These are phyloP conservation scores for Hippopotamus amphibius DNA, from an alignment of 2,113 vertebrate species.

Conservation along the genomic window DNA sequence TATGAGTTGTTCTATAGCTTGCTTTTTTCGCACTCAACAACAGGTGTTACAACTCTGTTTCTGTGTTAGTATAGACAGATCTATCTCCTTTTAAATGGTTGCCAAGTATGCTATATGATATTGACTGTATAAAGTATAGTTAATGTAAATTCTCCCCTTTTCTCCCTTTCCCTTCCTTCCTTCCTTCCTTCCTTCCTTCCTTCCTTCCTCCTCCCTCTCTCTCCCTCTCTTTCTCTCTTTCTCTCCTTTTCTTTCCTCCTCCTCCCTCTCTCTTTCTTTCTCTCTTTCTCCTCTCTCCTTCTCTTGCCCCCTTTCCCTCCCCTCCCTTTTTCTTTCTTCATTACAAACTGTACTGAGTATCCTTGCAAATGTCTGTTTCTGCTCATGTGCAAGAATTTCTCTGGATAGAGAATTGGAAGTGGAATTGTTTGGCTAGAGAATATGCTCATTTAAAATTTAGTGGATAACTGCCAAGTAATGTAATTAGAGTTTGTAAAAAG, in stretches of 20 bases:
- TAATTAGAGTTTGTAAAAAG: slow-evolving; percentile 64
- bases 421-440: slow-evolving; percentile 50
- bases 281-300: background rate
- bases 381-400: slow-evolving; percentile 32
- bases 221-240: background rate
- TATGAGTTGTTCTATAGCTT: background rate
- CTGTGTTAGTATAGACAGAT: background rate
- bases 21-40: background rate
- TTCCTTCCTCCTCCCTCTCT: background rate
- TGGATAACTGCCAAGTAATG: slow-evolving; percentile 42
- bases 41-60: slow-evolving; percentile 17
- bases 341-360: slow-evolving; percentile 2
- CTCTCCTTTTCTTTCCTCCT: too few relatives aligned
- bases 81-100: slow-evolving; percentile 22
- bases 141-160: background rate
- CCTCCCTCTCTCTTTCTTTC: background rate
- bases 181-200: too few relatives aligned
- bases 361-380: slow-evolving; percentile 40
- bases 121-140: slow-evolving; percentile 16
- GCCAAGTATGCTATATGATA: background rate
- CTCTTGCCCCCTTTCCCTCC: background rate
- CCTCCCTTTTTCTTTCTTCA: background rate
- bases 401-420: slow-evolving; percentile 42
- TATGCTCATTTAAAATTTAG: slow-evolving; percentile 63
- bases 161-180: background rate